These are phyloP conservation scores for Bombus polaris DNA, from an alignment of 1,140 invertebrate genomes.

Conservation along the genomic window DNA sequence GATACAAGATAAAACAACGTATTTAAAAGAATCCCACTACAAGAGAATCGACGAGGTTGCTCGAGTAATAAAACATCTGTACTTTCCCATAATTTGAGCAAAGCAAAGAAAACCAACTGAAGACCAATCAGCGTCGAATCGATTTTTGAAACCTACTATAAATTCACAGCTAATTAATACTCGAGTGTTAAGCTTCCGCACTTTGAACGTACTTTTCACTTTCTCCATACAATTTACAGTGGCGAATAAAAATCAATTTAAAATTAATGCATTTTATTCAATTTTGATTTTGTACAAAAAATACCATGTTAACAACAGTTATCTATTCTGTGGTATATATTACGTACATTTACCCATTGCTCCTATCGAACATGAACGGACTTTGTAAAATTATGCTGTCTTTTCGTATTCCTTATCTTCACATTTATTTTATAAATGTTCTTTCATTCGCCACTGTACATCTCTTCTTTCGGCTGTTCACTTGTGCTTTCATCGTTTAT, in stretches of 20 bases:
- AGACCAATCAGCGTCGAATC: too few relatives aligned
- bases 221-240: background rate
- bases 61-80: background rate
- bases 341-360: too few relatives aligned
- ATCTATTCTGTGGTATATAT: too few relatives aligned
- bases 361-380: too few relatives aligned
- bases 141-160: background rate
- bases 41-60: background rate
- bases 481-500: background rate
- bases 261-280: too few relatives aligned
- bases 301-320: too few relatives aligned
- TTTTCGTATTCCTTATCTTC: too few relatives aligned
- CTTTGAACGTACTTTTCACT: background rate
- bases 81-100: background rate
- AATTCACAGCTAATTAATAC: background rate
- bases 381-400: too few relatives aligned
- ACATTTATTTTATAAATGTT: too few relatives aligned
- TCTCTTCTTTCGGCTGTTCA: background rate
- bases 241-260: too few relatives aligned
- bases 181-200: too few relatives aligned
- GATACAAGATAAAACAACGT: background rate
- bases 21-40: background rate
- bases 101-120: background rate
- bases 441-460: background rate
- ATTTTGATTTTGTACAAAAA: too few relatives aligned